Conservation (phyloP, 2,113 vertebrate species). For the Gallinago paraguaiae region DNA sequence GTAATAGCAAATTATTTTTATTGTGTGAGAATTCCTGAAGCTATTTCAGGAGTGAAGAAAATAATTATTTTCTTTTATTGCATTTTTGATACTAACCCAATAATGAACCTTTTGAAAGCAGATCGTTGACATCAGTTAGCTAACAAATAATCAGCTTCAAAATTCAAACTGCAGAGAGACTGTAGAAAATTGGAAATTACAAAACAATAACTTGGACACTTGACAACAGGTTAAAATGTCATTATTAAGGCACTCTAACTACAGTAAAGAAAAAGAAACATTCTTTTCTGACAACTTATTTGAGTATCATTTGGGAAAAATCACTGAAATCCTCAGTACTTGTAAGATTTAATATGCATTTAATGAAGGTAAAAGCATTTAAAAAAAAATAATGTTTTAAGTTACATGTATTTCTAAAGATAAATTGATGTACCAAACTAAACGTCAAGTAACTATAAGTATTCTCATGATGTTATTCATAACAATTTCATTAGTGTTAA, state of each 20-base stretch:
- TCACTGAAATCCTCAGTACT: background rate
- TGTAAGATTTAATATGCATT: background rate
- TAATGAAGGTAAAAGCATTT: background rate
- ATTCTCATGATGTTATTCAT: background rate
- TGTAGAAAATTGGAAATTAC: background rate
- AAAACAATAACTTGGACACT: background rate
- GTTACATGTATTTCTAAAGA: background rate
- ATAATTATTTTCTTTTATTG: background rate
- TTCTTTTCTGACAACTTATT: background rate
- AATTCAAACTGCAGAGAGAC: background rate
- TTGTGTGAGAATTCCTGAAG: conserved; percentile 15
- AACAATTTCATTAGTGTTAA: background rate
- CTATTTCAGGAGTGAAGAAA: background rate
- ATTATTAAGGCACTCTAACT: background rate
- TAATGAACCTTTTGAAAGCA: background rate
- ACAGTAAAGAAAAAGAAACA: background rate
- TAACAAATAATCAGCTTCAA: background rate
- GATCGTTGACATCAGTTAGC: background rate
- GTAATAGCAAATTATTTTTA: conserved; percentile 12
- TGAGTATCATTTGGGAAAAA: background rate
- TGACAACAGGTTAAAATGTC: background rate
- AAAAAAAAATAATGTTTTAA: background rate
- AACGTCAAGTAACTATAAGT: background rate
- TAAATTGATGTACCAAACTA: background rate
- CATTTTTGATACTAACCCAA: background rate